These are phyloP conservation scores for Camelus dromedarius DNA, from an alignment of 2,113 vertebrate genomes.

Conservation along the genomic window DNA sequence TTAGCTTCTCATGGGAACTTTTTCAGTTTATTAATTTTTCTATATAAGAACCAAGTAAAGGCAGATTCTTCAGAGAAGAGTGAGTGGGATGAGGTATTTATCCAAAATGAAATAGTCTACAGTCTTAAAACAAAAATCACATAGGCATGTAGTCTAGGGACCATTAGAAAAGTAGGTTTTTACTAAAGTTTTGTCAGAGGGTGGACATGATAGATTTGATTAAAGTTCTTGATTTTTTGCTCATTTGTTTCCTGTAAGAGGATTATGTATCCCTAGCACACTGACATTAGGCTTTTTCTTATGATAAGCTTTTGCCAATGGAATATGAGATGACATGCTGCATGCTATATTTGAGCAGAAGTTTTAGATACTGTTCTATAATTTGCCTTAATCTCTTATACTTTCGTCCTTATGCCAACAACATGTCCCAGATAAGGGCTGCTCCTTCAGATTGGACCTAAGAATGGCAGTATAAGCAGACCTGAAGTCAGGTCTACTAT, in stretches of 20 bases:
- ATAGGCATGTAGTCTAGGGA: neutral
- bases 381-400: neutral
- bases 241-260: neutral
- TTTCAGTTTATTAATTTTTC: conserved; percentile 18
- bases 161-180: conserved; percentile 9
- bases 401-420: neutral
- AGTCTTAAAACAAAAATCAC: conserved; percentile 20
- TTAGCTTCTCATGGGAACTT: neutral
- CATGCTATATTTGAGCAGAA: neutral
- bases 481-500: neutral
- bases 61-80: conserved; percentile 42
- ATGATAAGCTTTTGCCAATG: neutral
- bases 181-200: conserved; percentile 29
- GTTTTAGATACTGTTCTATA: conserved; percentile 6
- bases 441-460: neutral
- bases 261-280: neutral
- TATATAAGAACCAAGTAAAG: neutral
- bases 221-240: conserved; percentile 32
- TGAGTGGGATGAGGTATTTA: neutral
- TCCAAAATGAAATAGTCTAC: conserved; percentile 27
- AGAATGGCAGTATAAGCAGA: neutral
- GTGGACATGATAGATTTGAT: neutral
- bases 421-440: neutral
- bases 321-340: neutral
- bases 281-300: neutral